Evolutionary conservation across 1,140 invertebrate species (phyloP).

Genomic region (Battus philenor): DNA sequence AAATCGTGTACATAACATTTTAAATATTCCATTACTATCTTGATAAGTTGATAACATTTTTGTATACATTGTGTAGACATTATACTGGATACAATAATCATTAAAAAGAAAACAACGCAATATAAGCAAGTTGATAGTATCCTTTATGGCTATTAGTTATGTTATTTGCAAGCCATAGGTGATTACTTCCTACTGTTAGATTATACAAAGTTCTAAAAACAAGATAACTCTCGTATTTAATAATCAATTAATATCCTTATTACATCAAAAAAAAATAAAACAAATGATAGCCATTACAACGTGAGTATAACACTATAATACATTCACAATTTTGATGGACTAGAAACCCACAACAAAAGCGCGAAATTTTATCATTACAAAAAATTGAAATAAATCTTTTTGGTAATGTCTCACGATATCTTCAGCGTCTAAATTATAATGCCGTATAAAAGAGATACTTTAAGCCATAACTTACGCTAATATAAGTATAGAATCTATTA

Average conservation of each 20-base stretch:
- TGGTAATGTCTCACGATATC: conserved; percentile 52
- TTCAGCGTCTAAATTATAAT: conserved; percentile 29
- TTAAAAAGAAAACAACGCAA: conserved; percentile 60
- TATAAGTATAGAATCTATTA: conserved; percentile 27
- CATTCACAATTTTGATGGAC: conserved; percentile 67
- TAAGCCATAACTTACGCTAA: conserved; percentile 8
- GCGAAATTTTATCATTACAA: conserved; percentile 43
- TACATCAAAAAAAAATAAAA: conserved; percentile 38
- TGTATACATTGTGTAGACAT: conserved; percentile 9
- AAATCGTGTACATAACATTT: no score
- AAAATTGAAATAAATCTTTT: conserved; percentile 43
- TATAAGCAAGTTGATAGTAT: conserved; percentile 66
- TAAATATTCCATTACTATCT: conserved; percentile 4
- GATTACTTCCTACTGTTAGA: conserved; percentile 68
- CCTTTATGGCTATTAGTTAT: conserved; percentile 68
- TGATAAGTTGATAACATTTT: conserved; percentile 8
- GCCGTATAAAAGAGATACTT: conserved; percentile 39
- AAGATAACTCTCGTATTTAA: conserved; percentile 49
- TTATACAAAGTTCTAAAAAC: conserved; percentile 56
- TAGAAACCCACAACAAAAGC: conserved; percentile 66
- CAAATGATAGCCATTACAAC: conserved; percentile 46
- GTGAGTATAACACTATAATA: conserved; percentile 49
- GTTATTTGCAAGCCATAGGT: conserved; percentile 73
- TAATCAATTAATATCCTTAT: conserved; percentile 40
- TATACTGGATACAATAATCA: conserved; percentile 35